These are phyloP conservation scores for Apistogramma diplotaenia DNA, from an alignment of 2,113 vertebrate genomes.

Conservation along the genomic window DNA sequence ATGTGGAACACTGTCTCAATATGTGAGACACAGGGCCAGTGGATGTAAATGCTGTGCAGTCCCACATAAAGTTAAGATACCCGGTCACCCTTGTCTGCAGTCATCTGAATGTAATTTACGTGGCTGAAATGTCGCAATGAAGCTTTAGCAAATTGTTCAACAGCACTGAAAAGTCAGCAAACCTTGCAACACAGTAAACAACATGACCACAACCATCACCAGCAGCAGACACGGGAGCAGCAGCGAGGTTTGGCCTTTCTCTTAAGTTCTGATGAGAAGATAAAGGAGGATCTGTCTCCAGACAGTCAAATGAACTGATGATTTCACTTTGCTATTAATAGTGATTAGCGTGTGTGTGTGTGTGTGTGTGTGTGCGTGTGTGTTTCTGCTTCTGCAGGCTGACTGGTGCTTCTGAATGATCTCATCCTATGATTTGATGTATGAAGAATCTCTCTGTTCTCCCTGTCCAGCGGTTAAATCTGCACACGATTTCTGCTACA, in stretches of 20 bases:
- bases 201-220: not conserved
- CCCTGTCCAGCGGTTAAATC: conserved; percentile 19
- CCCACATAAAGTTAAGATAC: not conserved
- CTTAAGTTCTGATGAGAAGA: conserved; percentile 15
- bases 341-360: conserved; percentile 5
- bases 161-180: not conserved
- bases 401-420: conserved; percentile 65
- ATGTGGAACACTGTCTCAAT: not conserved
- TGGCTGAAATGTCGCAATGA: not conserved
- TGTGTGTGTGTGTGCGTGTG: not conserved
- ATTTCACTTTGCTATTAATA: conserved; percentile 63
- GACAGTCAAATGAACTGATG: conserved; percentile 43
- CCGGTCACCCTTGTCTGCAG: not conserved
- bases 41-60: not conserved
- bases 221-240: not conserved
- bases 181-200: not conserved
- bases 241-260: conserved; percentile 18
- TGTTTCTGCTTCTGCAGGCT: not conserved
- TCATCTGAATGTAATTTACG: not conserved
- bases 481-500: not conserved
- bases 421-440: conserved; percentile 69
- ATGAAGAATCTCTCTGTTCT: conserved; percentile 57
- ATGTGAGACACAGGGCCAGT: not conserved
- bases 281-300: conserved; percentile 20
- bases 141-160: not conserved